A percentile compares a stretch with the other conserved stretches of the same genome.
Evolutionary conservation across 2,113 vertebrate species (phyloP).

Genomic region (Python bivittatus): DNA sequence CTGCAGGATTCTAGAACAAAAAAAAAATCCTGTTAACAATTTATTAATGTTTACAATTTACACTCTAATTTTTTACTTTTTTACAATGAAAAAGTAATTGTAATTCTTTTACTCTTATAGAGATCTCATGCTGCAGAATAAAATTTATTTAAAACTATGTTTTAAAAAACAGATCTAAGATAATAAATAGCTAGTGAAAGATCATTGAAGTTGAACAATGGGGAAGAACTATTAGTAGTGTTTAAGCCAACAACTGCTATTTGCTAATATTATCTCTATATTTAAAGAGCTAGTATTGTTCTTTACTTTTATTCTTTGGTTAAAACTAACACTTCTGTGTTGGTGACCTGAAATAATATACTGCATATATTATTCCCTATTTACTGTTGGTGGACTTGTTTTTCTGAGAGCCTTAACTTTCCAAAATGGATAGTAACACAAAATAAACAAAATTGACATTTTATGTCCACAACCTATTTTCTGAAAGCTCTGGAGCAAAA

Average conservation of each 20-base stretch:
- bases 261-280: conserved; percentile 1
- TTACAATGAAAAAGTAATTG: too few relatives aligned
- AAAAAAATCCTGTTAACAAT: background rate
- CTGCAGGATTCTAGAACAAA: background rate
- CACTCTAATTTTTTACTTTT: background rate
- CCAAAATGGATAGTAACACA: background rate
- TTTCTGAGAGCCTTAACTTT: background rate
- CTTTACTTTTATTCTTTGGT: conserved; percentile 30
- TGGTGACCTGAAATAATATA: conserved; percentile 2
- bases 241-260: conserved; percentile 51
- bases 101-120: conserved; percentile 3
- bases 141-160: background rate
- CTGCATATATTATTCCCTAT: background rate
- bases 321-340: background rate
- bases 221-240: conserved; percentile 32
- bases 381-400: background rate
- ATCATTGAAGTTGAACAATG: conserved; percentile 40
- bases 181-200: conserved; percentile 15
- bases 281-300: conserved; percentile 24
- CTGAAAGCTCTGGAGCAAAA: background rate
- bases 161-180: conserved; percentile 17
- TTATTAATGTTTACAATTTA: conserved; percentile 5
- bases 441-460: background rate
- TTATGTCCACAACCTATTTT: background rate
- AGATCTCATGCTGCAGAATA: conserved; percentile 21